Conservation (phyloP, 1,140 invertebrate species). For the Drosophila seguyi region DNA sequence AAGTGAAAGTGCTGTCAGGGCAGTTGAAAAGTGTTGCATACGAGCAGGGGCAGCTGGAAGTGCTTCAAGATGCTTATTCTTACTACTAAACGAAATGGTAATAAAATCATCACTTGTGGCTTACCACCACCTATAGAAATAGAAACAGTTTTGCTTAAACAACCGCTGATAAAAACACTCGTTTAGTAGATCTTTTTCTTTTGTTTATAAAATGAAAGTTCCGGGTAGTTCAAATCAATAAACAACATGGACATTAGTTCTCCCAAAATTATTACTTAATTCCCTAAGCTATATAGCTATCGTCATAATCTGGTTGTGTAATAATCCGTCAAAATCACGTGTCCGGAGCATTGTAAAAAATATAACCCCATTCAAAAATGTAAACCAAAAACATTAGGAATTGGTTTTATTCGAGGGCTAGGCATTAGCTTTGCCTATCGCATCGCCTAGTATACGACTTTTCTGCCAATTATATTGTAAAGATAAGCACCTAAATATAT, state of each 20-base stretch:
- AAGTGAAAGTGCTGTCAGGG: slow-evolving; percentile 39
- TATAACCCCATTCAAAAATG: slow-evolving; percentile 2
- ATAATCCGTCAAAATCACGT: slow-evolving; percentile 3
- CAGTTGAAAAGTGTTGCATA: slow-evolving; percentile 25
- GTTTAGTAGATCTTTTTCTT: background rate
- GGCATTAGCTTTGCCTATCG: slow-evolving; percentile 8
- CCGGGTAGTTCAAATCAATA: too few relatives aligned
- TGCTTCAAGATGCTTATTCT: background rate
- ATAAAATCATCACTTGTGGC: background rate
- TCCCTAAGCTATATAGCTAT: too few relatives aligned
- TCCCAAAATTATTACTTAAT: too few relatives aligned
- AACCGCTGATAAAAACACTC: background rate
- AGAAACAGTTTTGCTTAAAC: background rate
- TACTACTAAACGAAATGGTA: background rate
- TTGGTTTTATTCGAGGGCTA: slow-evolving; percentile 2
- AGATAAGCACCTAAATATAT: slow-evolving; percentile 25
- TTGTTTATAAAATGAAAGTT: background rate
- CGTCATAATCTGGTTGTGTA: background rate
- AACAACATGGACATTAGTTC: background rate
- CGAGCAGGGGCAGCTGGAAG: slow-evolving; percentile 23
- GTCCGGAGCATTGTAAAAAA: background rate
- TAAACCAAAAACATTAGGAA: background rate
- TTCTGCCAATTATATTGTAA: slow-evolving; percentile 53
- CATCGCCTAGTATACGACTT: slow-evolving; percentile 6
- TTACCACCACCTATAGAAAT: background rate